These are phyloP conservation scores for Ladona fulva DNA, from an alignment of 1,140 invertebrate genomes.

Conservation along the genomic window DNA sequence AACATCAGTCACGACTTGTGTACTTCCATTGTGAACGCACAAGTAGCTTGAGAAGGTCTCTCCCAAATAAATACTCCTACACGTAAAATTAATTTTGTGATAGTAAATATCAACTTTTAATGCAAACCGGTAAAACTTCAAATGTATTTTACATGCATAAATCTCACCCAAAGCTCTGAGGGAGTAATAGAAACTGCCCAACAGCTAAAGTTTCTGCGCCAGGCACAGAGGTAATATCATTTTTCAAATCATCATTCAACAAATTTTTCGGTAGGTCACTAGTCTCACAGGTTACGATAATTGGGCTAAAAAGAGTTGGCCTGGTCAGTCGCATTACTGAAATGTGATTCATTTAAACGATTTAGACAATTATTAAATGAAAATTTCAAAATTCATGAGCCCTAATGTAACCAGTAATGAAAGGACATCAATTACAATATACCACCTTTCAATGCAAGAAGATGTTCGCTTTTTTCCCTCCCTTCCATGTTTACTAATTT, in stretches of 20 bases:
- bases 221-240: conserved; percentile 64
- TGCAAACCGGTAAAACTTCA: not conserved
- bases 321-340: conserved; percentile 89
- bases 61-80: conserved; percentile 74
- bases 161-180: conserved; percentile 89
- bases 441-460: conserved; percentile 36
- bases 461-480: conserved; percentile 35
- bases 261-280: conserved; percentile 74
- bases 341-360: conserved; percentile 24
- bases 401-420: not conserved
- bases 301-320: conserved; percentile 69
- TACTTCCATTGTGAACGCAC: conserved; percentile 91
- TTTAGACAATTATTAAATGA: not conserved
- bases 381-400: conserved; percentile 19
- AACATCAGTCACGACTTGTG: conserved; percentile 69
- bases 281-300: conserved; percentile 70
- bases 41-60: conserved; percentile 98
- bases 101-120: not conserved
- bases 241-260: conserved; percentile 62
- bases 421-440: conserved; percentile 11
- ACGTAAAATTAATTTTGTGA: conserved; percentile 29
- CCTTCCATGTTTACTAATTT: conserved; percentile 28
- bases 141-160: conserved; percentile 35
- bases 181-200: conserved; percentile 81
- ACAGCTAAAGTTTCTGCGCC: conserved; percentile 73